These are phyloP conservation scores for Philopedon plagiatum DNA, from an alignment of 2,888 invertebrate genomes.

Conservation along the genomic window DNA sequence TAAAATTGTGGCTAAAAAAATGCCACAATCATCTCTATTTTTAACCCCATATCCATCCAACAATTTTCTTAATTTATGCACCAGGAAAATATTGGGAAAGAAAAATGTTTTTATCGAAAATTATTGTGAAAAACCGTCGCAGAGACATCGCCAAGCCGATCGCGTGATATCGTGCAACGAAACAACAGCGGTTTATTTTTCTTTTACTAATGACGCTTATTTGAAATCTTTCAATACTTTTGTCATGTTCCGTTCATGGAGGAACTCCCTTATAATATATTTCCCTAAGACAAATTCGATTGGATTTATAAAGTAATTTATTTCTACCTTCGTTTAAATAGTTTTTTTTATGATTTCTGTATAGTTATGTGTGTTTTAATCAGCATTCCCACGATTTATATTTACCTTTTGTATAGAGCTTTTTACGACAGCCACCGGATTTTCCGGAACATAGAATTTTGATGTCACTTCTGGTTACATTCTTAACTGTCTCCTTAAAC, in stretches of 20 bases:
- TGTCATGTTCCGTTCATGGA: conserved; percentile 45
- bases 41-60: neutral
- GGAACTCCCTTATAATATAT: conserved; percentile 23
- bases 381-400: too few relatives aligned
- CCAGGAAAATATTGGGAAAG: conserved; percentile 10
- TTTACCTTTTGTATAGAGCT: too few relatives aligned
- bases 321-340: neutral
- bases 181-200: conserved; percentile 55
- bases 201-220: conserved; percentile 55
- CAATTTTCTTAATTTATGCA: conserved; percentile 24
- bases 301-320: conserved; percentile 1
- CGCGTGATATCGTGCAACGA: conserved; percentile 61
- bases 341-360: neutral
- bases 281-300: conserved; percentile 15
- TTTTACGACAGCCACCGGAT: too few relatives aligned
- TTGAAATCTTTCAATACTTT: conserved; percentile 54
- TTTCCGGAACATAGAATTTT: too few relatives aligned
- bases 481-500: too few relatives aligned
- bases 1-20: too few relatives aligned
- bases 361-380: too few relatives aligned
- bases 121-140: conserved; percentile 53
- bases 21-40: neutral
- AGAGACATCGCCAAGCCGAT: conserved; percentile 61
- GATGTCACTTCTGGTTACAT: too few relatives aligned
- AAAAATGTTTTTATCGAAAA: conserved; percentile 54